phyloP scores from a whole-genome alignment of 2,888 invertebrate species.

The Apamea monoglypha region DNA sequence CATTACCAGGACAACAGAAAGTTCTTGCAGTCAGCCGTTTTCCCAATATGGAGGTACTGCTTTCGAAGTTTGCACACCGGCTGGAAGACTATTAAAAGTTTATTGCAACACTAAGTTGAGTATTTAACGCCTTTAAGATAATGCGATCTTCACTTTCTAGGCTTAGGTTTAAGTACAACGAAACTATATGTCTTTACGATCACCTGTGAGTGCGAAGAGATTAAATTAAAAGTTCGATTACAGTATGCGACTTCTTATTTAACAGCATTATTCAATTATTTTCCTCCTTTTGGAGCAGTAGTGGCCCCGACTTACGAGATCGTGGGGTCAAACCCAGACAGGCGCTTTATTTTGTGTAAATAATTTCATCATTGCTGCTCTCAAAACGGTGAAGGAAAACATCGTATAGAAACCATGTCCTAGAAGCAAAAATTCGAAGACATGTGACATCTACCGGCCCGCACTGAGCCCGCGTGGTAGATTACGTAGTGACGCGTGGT shows the following conservation, averaged over 20 bases:
- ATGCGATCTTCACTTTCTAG: constrained; percentile 41
- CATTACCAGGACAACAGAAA: constrained; percentile 81
- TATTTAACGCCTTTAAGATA: constrained; percentile 40
- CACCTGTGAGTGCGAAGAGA: not conserved
- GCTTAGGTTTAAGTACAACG: constrained; percentile 3
- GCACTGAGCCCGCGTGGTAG: not conserved
- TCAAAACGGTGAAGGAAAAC: not conserved
- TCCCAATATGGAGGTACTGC: constrained; percentile 77
- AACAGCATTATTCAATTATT: not conserved
- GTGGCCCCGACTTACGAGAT: not conserved
- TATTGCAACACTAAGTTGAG: constrained; percentile 35
- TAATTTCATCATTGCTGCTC: not conserved
- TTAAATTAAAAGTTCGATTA: constrained; percentile 11
- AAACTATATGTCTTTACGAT: constrained; percentile 6
- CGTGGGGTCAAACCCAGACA: not conserved
- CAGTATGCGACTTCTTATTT: not conserved
- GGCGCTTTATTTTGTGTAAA: not conserved
- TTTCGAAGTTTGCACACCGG: constrained; percentile 72
- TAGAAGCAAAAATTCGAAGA: not conserved
- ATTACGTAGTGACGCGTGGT: not conserved
- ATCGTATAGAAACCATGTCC: not conserved
- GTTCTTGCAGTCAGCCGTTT: constrained; percentile 68
- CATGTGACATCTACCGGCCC: not conserved
- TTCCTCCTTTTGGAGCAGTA: not conserved
- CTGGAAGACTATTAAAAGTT: constrained; percentile 49